Percentiles rank a stretch among this genome's conserved stretches.
Evolutionary conservation across 2,888 invertebrate species (phyloP).

Genomic region (Morinoia aosen): DNA sequence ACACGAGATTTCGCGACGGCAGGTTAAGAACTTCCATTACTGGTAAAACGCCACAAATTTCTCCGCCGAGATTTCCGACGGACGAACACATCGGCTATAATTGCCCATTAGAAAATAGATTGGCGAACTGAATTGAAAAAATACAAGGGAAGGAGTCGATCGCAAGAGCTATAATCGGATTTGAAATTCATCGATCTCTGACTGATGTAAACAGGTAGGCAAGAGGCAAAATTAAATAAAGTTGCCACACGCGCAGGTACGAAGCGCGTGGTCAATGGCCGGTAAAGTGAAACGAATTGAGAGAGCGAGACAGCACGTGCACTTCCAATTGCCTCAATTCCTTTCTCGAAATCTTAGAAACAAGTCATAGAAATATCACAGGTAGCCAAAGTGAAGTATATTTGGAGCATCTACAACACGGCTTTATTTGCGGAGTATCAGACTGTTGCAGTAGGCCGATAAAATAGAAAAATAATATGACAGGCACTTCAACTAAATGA

Average conservation of each 20-base stretch:
- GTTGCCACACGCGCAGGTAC: neutral
- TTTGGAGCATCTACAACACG: neutral
- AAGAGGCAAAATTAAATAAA: neutral
- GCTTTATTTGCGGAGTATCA: neutral
- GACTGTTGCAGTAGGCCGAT: neutral
- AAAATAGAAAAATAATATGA: neutral
- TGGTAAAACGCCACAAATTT: neutral
- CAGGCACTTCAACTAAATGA: neutral
- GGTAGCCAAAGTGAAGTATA: neutral
- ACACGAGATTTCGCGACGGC: neutral
- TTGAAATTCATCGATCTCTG: neutral
- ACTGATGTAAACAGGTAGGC: neutral
- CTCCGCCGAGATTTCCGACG: neutral
- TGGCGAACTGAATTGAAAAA: neutral
- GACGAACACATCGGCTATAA: neutral
- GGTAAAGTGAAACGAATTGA: neutral
- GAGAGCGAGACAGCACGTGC: neutral
- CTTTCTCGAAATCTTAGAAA: neutral
- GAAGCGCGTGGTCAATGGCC: too few relatives aligned
- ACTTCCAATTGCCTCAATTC: neutral
- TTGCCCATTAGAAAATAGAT: neutral
- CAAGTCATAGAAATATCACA: neutral
- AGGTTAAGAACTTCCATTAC: neutral
- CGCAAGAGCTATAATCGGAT: neutral
- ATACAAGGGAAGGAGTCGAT: neutral